Percentiles rank a stretch among this genome's conserved stretches.
Conservation (phyloP, 2,888 invertebrate genomes). For the Chymomyza caudatula region DNA sequence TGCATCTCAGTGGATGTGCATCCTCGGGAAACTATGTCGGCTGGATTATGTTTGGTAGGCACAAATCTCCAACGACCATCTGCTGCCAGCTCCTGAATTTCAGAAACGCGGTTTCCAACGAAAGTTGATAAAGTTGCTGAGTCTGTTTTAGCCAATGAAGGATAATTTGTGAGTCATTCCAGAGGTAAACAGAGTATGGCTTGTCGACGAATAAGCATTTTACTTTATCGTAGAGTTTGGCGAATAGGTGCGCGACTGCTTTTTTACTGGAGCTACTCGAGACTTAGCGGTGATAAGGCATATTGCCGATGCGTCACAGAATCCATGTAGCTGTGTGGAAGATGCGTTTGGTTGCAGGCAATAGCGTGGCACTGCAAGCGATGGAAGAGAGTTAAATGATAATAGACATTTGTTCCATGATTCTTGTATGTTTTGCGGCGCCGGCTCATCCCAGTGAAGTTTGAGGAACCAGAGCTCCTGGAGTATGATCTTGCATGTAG, state of each 20-base stretch:
- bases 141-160: constrained; percentile 32
- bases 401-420: background rate
- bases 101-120: constrained; percentile 30
- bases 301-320: constrained; percentile 1
- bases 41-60: constrained; percentile 27
- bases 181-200: constrained; percentile 1
- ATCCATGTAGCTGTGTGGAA: background rate
- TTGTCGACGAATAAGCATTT: background rate
- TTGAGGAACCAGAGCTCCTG: background rate
- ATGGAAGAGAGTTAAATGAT: background rate
- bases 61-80: constrained; percentile 27
- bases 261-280: constrained; percentile 1
- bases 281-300: background rate
- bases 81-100: constrained; percentile 26
- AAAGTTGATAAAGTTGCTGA: constrained; percentile 31
- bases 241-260: constrained; percentile 4
- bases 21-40: constrained; percentile 29
- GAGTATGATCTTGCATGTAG: background rate
- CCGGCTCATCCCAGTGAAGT: background rate
- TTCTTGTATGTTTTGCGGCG: background rate
- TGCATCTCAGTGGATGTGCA: constrained; percentile 6
- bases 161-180: constrained; percentile 38
- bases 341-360: background rate
- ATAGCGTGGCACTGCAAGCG: background rate
- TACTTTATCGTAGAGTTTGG: background rate